Evolutionary conservation across 2,888 invertebrate species (phyloP).

Genomic region (Calameuta filiformis): DNA sequence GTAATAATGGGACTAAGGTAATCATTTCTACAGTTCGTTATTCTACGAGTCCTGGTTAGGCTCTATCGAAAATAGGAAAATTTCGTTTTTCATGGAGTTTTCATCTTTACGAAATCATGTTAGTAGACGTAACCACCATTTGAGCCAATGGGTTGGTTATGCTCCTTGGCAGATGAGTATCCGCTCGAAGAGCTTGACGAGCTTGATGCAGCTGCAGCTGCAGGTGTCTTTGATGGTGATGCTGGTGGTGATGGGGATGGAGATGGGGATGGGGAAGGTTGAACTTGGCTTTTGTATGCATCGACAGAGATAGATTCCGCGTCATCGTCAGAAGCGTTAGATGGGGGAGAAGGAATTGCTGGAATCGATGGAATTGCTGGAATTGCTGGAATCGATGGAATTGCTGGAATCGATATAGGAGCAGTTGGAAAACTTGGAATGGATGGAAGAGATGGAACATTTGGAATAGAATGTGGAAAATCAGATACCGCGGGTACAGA

Average conservation of each 20-base stretch:
- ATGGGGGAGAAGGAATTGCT: background rate
- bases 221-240: background rate
- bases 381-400: too few species aligned
- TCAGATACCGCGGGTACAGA: background rate
- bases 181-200: background rate
- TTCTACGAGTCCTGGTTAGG: background rate
- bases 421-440: too few species aligned
- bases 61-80: background rate
- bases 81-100: background rate
- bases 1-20: background rate
- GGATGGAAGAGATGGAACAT: background rate
- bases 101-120: background rate
- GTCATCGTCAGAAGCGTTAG: background rate
- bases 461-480: background rate
- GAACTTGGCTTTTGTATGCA: background rate
- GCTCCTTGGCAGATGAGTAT: conserved; percentile 20
- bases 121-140: conserved; percentile 60
- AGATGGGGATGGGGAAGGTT: background rate
- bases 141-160: conserved; percentile 36
- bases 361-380: too few species aligned
- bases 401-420: too few species aligned
- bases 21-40: background rate
- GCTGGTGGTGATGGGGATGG: background rate
- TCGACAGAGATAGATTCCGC: background rate
- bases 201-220: background rate